phyloP scores from a whole-genome alignment of 2,888 invertebrate species.

The Cataglyphis albicans region DNA sequence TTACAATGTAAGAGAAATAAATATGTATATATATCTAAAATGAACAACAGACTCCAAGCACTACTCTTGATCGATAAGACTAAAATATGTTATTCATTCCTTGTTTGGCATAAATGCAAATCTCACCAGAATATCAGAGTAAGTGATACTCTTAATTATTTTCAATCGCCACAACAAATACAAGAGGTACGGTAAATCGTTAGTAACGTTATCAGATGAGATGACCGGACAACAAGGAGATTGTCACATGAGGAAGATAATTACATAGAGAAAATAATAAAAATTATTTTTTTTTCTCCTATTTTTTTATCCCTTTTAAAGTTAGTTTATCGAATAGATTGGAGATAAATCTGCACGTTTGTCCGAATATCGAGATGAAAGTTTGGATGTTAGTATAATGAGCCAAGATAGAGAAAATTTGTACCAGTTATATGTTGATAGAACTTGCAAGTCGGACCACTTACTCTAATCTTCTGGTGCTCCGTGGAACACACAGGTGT shows the following conservation, averaged over 20 bases:
- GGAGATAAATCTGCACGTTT: slow-evolving; percentile 4
- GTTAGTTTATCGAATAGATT: background rate
- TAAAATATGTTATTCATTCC: slow-evolving; percentile 41
- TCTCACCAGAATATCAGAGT: slow-evolving; percentile 83
- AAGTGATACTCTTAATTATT: slow-evolving; percentile 80
- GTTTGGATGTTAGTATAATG: slow-evolving; percentile 67
- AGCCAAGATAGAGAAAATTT: slow-evolving; percentile 69
- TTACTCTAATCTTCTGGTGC: slow-evolving; percentile 97
- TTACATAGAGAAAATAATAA: background rate
- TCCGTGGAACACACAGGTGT: slow-evolving; percentile 93
- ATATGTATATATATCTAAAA: slow-evolving; percentile 16
- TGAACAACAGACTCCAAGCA: slow-evolving; percentile 28
- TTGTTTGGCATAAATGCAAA: slow-evolving; percentile 51
- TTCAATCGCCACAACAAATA: slow-evolving; percentile 50
- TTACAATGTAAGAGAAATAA: slow-evolving; percentile 22
- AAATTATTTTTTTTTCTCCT: background rate
- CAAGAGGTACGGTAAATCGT: slow-evolving; percentile 56
- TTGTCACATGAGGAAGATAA: slow-evolving; percentile 43
- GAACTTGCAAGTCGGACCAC: slow-evolving; percentile 86
- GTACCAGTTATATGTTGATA: slow-evolving; percentile 78
- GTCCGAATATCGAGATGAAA: slow-evolving; percentile 55
- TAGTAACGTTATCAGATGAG: slow-evolving; percentile 76
- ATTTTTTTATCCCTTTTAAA: slow-evolving; percentile 21
- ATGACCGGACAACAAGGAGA: slow-evolving; percentile 51
- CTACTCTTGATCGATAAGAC: slow-evolving; percentile 33